Evolutionary conservation across 2,888 invertebrate species (phyloP), one percentile per base, ranked within the genome.

Genomic region (Carcina quercana): DNA sequence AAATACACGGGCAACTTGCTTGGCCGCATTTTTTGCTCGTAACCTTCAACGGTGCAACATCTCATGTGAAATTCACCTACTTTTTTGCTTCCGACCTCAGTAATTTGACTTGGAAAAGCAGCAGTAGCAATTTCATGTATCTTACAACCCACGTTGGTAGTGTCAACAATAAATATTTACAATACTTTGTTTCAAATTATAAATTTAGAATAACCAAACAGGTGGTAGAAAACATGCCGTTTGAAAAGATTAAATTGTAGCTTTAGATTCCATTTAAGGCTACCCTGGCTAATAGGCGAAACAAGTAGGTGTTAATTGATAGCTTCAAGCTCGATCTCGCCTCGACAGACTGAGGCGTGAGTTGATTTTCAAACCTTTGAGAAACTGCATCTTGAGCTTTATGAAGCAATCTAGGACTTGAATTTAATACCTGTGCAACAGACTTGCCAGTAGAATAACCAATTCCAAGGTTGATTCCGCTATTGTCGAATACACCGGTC

Each of bases 231-330:
- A 44, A 38, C 32, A 40, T 35, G 25, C 29, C 5, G 34, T 37
- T 42, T 24, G n/a, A 31, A 34, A 33, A 38, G 32, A 13, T 32
- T 35, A 40, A 38, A 42, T 42, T 38, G 30, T 28, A 34, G 19
- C 32, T 38, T 37, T 27, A 28, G 25, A 32, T 13, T 15, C 34
- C 32, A 30, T 38, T 30, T 38, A 37, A 28, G 37, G 36, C 31
- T 22, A 11, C 25, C n/a, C 24, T 25, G 13, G 19, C 20, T 13
- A 34, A 34, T 30, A 12, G n/a, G 19, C 17, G 34, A 35, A 38
- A 46, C 38, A 58, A 56, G 61, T 58, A 60, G 53, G 65, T 67
- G 66, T 65, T 60, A 67, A 64, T 62, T 60, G 55, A 67, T 66
- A 53, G 44, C 51, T 44, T 32, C 35, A 40, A 51, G 46, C 45